These are phyloP conservation scores for Pseudochromis fuscus DNA, from an alignment of 2,797 vertebrate genomes.

Conservation along the genomic window DNA sequence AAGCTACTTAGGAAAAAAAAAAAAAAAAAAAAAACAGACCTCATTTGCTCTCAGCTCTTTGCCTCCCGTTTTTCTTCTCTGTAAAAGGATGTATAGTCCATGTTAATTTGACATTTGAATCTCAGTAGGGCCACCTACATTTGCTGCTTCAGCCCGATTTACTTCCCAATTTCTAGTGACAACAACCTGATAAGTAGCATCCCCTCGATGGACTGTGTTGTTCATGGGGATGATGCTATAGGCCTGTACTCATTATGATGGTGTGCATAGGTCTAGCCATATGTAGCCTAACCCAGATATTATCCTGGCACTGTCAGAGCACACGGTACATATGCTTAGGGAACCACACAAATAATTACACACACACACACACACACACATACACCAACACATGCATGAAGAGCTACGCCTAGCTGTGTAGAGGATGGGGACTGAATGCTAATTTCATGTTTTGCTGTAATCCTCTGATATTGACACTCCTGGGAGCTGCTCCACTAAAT, in stretches of 20 bases:
- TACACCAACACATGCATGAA: slow-evolving; percentile 65
- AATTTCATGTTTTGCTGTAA: slow-evolving; percentile 89
- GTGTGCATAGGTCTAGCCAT: slow-evolving; percentile 62
- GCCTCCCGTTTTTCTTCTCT: slow-evolving; percentile 21
- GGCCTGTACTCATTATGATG: slow-evolving; percentile 53
- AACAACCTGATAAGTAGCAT: slow-evolving; percentile 59
- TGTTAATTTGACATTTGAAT: slow-evolving; percentile 77
- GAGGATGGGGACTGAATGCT: slow-evolving; percentile 88
- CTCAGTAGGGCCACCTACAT: slow-evolving; percentile 61
- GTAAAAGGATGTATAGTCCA: slow-evolving; percentile 44
- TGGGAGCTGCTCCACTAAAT: slow-evolving; percentile 90
- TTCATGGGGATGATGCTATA: slow-evolving; percentile 40
- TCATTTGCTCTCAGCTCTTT: slow-evolving; percentile 35
- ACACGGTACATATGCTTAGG: slow-evolving; percentile 68
- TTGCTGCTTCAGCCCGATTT: slow-evolving; percentile 49
- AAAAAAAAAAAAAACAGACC: slow-evolving; percentile 13
- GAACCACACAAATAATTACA: slow-evolving; percentile 75
- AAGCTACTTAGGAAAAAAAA: slow-evolving; percentile 27
- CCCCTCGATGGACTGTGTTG: slow-evolving; percentile 37
- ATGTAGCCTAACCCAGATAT: slow-evolving; percentile 78
- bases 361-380: slow-evolving; percentile 23
- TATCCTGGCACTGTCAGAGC: slow-evolving; percentile 63
- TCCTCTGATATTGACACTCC: slow-evolving; percentile 90
- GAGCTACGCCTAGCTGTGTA: slow-evolving; percentile 80
- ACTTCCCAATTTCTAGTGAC: slow-evolving; percentile 52